phyloP scores from a whole-genome alignment of 2,888 invertebrate genomes.

The Chloroclystis v-ata region DNA sequence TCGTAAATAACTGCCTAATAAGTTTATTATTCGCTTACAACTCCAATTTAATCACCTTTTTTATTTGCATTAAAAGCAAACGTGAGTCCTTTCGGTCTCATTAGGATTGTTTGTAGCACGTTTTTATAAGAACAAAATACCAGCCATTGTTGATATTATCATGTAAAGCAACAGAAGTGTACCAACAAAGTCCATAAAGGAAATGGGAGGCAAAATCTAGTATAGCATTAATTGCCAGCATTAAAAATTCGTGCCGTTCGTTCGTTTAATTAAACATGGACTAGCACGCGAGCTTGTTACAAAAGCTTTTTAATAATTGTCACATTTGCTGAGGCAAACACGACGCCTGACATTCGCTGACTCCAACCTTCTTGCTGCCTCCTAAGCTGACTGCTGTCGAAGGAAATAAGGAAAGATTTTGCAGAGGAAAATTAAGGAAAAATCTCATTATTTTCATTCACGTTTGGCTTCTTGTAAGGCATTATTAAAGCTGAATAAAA shows the following conservation, averaged over 20 bases:
- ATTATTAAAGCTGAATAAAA: slow-evolving; percentile 37
- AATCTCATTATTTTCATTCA: slow-evolving; percentile 40
- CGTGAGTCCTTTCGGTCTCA: too few relatives aligned
- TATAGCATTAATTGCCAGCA: slow-evolving; percentile 10
- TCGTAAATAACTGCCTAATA: too few relatives aligned
- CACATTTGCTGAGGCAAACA: slow-evolving; percentile 23
- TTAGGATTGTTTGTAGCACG: background rate
- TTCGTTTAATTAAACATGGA: slow-evolving; percentile 18
- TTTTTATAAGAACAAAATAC: background rate
- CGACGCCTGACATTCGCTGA: slow-evolving; percentile 30
- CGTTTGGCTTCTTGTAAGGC: slow-evolving; percentile 38
- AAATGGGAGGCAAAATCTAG: background rate
- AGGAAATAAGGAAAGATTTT: slow-evolving; percentile 32
- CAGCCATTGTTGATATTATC: background rate
- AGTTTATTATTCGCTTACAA: too few relatives aligned
- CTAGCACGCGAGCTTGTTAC: slow-evolving; percentile 19
- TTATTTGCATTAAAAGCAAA: too few relatives aligned
- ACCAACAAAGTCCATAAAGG: background rate
- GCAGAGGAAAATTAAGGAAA: slow-evolving; percentile 36
- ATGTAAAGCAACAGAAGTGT: background rate
- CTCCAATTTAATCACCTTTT: too few relatives aligned
- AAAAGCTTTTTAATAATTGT: slow-evolving; percentile 24
- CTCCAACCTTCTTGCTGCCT: slow-evolving; percentile 22
- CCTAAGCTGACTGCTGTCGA: slow-evolving; percentile 17
- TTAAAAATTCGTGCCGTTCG: slow-evolving; percentile 11